Base-by-base conservation (phyloP, 2,888 invertebrate genomes). In the Melanchra persicariae region DNA sequence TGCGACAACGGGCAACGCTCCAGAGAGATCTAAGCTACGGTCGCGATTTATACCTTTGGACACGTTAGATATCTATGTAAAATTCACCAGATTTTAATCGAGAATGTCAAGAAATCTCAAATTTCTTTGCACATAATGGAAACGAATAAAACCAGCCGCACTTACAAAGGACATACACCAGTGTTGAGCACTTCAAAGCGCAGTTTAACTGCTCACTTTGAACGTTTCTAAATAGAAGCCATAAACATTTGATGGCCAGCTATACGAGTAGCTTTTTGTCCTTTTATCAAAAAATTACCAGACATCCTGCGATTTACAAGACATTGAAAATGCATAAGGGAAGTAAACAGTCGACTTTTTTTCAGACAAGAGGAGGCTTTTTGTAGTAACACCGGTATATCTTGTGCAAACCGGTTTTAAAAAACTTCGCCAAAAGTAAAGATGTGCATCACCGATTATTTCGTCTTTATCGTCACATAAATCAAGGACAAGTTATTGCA, bases 141-240 rank as follows among this genome's bases (percentile, higher is more conserved):
- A 59, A 34, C 26, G 52, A 72, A 61, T 55, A 73, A 68, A 73
- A 68, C 51, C 30, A 51, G 40, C 34, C 15, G 43, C 40, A 63
- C 51, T 74, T 64, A 81, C 77, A 30, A 81, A 88, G 86, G 85
- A 86, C 87, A 88, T 83, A 79, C 81, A 83, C 79, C 87, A 85
- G 85, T 79, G 78, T 73, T 76, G 70, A 82, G 73, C 73, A 90
- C 87, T 89, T 91, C 90, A 90, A 91, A 91, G 91, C 77, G 57
- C 84, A 68, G 70, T 80, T 90, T 91, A 88, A 91, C 83, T 73
- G 85, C 86, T 85, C 80, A 86, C 87, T 90, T 87, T 87, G 82
- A 87, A 83, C 80, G 77, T 87, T 85, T 87, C 81, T 81, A 87
- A 90, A 86, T 85, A 87, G 85, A 84, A 82, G 65, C 80, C 79